Conservation (phyloP, 2,113 vertebrate genomes). For the Prochilodus magdalenae region DNA sequence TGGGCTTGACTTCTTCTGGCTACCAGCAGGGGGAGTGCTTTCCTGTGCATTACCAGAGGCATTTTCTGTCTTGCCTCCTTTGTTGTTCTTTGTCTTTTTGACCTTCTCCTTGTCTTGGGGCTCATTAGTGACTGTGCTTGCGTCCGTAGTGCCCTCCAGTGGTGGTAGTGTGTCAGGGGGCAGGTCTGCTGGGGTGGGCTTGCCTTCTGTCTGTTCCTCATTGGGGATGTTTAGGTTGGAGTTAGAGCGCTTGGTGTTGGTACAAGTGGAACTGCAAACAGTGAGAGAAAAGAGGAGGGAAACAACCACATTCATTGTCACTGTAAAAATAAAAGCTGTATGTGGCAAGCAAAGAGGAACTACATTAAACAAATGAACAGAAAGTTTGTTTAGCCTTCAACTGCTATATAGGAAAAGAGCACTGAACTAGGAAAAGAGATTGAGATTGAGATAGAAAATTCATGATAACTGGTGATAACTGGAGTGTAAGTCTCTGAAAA, state of each 20-base stretch:
- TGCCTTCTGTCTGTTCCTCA: constrained; percentile 69
- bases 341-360: constrained; percentile 1
- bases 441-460: too few species aligned
- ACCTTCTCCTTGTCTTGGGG: constrained; percentile 66
- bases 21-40: constrained; percentile 48
- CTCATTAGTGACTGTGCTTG: constrained; percentile 42
- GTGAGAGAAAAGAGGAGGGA: constrained; percentile 15
- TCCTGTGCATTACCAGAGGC: constrained; percentile 54
- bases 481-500: too few species aligned
- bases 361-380: not conserved
- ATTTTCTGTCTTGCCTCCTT: constrained; percentile 61
- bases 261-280: constrained; percentile 65
- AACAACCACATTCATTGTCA: not conserved
- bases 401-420: too few species aligned
- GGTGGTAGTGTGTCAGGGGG: constrained; percentile 62
- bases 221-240: constrained; percentile 66
- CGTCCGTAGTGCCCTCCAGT: constrained; percentile 62
- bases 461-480: too few species aligned
- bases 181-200: constrained; percentile 62
- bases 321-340: not conserved
- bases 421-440: too few species aligned
- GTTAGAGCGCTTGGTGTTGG: constrained; percentile 66
- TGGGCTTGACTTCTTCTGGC: constrained; percentile 59
- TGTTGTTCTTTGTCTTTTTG: constrained; percentile 75
- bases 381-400: not conserved